Percentiles rank a stretch among this genome's conserved stretches.
These are phyloP conservation scores for Drosophila suzukii DNA, from an alignment of 1,140 invertebrate genomes.

Conservation along the genomic window DNA sequence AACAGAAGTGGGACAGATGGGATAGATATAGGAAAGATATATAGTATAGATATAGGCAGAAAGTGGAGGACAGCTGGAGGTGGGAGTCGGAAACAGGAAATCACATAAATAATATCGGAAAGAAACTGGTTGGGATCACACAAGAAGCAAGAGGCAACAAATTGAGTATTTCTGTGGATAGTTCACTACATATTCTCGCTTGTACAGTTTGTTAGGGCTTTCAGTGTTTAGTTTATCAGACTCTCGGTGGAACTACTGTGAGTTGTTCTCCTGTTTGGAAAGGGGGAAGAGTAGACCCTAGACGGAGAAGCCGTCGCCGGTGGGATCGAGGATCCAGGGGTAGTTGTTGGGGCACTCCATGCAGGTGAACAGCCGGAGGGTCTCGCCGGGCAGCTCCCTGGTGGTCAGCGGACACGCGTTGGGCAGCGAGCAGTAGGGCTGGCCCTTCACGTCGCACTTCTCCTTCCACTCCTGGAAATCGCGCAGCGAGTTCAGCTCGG, in stretches of 20 bases:
- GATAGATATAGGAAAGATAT: conserved; percentile 1
- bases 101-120: conserved; percentile 49
- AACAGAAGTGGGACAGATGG: conserved; percentile 43
- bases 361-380: conserved; percentile 95
- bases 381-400: conserved; percentile 95
- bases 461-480: conserved; percentile 98
- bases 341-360: conserved; percentile 98
- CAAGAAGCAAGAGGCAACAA: conserved; percentile 33
- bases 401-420: conserved; percentile 96
- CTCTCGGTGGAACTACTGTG: conserved; percentile 83
- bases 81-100: conserved; percentile 25
- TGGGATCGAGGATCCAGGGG: conserved; percentile 97
- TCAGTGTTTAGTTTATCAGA: conserved; percentile 79
- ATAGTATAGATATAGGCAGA: conserved; percentile 1
- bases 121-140: conserved; percentile 32
- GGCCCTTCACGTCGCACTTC: conserved; percentile 97
- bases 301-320: conserved; percentile 95
- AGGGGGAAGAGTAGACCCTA: conserved; percentile 81
- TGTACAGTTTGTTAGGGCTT: conserved; percentile 40
- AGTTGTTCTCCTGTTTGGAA: conserved; percentile 74
- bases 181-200: conserved; percentile 26
- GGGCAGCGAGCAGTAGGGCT: conserved; percentile 95
- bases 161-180: conserved; percentile 53
- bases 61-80: conserved; percentile 15
- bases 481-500: conserved; percentile 92